Base-by-base conservation (phyloP, 1,140 invertebrate genomes). In the Physella acuta region DNA sequence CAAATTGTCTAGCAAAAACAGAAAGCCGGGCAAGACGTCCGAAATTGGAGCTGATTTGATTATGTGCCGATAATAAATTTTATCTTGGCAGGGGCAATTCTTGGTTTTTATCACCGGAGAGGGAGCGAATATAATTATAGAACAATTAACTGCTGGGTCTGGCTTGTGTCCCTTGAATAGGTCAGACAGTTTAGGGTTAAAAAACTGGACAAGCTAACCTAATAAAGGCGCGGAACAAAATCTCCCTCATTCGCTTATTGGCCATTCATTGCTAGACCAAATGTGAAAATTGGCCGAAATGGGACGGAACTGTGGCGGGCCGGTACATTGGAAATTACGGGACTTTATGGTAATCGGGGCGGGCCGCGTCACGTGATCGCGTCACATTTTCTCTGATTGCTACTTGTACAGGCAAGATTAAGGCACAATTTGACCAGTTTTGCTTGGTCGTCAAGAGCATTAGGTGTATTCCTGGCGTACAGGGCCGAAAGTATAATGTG, bases 171-270 rank as follows among this genome's bases (percentile, higher is more conserved):
- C 61, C 61, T 33, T 63, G 37, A 63, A 44, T 52, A 63, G 61
- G 61, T 63, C 61, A 63, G 61, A 63, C 61, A 63, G 61, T 63
- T 63, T 63, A 63, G 61, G 61, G 61, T 63, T 51, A 63, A 63
- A n/a, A 63, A 63, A 63, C 61, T 63, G 39, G 61, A 63, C 61
- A 52, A 39, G 3, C 24, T 49, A 63, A 63, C 61, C 61, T 51
- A 63, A 63, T 63, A 63, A 63, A 26, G 61, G 28, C 24, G 51
- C 20, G 61, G 51, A 63, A 63, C 49, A 63, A 63, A 39, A 63
- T 63, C 49, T 49, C 28, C n/a, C 37, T 63, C 44, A 63, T 63
- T 63, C 61, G 61, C 49, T 63, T 63, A 63, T 63, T 63, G 49
- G 61, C 61, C 61, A 49, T 63, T 63, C 61, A 63, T 63, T 63